Conservation (phyloP, 2,797 vertebrate species). For the Enteromius mattozi region DNA sequence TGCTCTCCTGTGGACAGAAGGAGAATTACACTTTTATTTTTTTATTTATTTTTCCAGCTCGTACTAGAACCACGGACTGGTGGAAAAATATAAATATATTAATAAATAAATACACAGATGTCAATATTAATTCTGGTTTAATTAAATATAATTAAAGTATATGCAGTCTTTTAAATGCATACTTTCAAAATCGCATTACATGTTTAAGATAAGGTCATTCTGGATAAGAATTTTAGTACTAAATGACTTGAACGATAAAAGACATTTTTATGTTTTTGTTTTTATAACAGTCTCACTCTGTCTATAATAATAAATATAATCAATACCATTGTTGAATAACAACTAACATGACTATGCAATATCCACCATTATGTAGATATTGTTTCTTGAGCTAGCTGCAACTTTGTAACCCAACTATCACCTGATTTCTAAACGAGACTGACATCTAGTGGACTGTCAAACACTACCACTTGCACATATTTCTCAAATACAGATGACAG, state of each 20-base stretch:
- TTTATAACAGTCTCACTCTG: background rate
- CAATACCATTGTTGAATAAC: background rate
- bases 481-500: background rate
- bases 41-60: background rate
- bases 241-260: background rate
- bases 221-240: background rate
- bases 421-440: background rate
- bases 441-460: conserved; percentile 29
- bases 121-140: background rate
- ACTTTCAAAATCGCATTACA: background rate
- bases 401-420: background rate
- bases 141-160: background rate
- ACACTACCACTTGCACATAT: no score
- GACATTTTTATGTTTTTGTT: background rate
- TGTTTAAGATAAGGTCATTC: background rate
- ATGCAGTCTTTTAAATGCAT: background rate
- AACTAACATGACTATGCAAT: background rate
- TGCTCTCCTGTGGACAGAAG: conserved; percentile 2
- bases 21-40: background rate
- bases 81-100: background rate
- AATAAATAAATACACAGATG: background rate
- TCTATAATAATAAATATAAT: no score
- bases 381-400: background rate
- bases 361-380: background rate
- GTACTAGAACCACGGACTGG: background rate